Base-by-base conservation (phyloP, 2,797 vertebrate genomes). In the Macropus fuliginosus region DNA sequence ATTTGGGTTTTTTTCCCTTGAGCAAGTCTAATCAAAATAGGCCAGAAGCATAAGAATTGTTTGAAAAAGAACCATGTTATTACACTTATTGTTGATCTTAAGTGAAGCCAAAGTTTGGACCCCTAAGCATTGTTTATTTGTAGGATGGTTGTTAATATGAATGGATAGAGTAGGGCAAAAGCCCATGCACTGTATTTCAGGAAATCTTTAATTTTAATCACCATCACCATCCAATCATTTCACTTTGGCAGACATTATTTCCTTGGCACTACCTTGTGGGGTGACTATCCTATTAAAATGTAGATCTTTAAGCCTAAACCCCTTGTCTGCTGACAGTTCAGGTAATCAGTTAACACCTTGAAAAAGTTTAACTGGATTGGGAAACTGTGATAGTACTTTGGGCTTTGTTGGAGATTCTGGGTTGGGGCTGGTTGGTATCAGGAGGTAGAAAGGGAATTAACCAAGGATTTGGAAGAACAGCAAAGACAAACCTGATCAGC, bases 71-170 rank as follows among this genome's bases (percentile, higher is more conserved):
- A 56, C 21, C 0, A 1, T 89, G 27, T 12, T 52, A 28, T 46
- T 74, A 93, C 21, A 31, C 92, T 94, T 96, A n/a, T 87, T 90
- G 54, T 55, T 95, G 91, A 95, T 57, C 24, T 96, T 93, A 57
- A 94, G 11, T 90, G 93, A 93, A 93, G 93, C 16, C 46, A 46
- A 55, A 55, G 90, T 18, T 54, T 96, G 55, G 91, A 40, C 93
- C 55, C 13, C 50, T 91, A 91, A 95, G 27, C 89, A 34, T 91
- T 91, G 55, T 24, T 91, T 57, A 89, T 94, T 95, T 56, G n/a
- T 93, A 94, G 54, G 50, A 55, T 95, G 40, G 18, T 92, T 46
- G 94, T 74, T 40, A 8, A 1, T 97, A 40, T 95, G 90, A 96
- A 62, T 96, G 46, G 91, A 50, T 94, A n/a, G 55, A 59, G 9